Percentiles rank a stretch among this genome's conserved stretches.
These are phyloP conservation scores for Phalacrocorax brasilianus DNA, from an alignment of 2,113 vertebrate species.

Conservation along the genomic window DNA sequence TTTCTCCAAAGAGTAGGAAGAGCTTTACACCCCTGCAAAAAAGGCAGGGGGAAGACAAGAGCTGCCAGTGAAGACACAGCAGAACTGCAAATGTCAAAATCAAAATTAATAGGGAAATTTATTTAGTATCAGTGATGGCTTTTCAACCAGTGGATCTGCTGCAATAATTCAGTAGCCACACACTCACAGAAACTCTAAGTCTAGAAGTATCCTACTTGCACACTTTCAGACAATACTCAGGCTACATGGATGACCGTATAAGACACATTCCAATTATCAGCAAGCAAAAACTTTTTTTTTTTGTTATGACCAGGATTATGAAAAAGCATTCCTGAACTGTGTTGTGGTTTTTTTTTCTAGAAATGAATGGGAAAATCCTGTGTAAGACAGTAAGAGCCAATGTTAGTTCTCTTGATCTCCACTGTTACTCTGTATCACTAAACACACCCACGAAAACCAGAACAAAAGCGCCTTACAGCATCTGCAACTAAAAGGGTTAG, in stretches of 20 bases:
- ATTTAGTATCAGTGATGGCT: neutral
- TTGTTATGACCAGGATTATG: neutral
- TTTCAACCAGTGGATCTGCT: neutral
- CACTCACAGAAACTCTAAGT: neutral
- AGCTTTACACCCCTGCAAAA: neutral
- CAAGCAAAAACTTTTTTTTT: neutral
- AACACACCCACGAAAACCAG: neutral
- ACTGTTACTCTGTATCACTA: neutral
- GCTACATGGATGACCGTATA: neutral
- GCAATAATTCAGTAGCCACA: neutral
- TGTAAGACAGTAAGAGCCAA: neutral
- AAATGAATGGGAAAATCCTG: neutral
- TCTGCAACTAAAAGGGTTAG: slow-evolving; percentile 13
- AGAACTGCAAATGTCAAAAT: neutral
- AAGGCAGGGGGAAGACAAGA: slow-evolving; percentile 17
- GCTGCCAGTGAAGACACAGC: neutral
- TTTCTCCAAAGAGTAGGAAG: neutral
- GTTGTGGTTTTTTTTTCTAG: neutral
- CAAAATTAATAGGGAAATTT: neutral
- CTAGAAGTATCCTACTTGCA: neutral
- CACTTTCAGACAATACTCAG: neutral
- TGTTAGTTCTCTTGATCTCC: neutral
- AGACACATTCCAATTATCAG: neutral
- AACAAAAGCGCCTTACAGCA: neutral
- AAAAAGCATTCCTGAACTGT: neutral